phyloP scores from a whole-genome alignment of 2,113 vertebrate species.

The Oryzias celebensis region DNA sequence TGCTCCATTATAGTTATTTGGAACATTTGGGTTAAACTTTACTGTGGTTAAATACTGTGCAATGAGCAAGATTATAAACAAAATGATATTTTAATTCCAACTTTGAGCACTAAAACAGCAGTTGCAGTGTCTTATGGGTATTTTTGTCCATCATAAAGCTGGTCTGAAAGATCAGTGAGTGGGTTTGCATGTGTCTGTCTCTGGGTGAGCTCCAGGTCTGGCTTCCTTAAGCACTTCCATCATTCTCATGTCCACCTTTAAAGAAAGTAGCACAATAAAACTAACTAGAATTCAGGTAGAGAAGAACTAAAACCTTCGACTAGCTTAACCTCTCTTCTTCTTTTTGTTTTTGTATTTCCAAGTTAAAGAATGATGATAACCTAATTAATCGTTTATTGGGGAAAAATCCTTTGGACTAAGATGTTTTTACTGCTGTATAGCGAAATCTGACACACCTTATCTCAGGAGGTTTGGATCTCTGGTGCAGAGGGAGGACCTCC shows the following conservation, averaged over 20 bases:
- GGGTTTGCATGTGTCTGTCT: conserved; percentile 51
- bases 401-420: conserved; percentile 78
- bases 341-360: conserved; percentile 76
- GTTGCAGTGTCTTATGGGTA: conserved; percentile 29
- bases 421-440: conserved; percentile 85
- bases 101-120: conserved; percentile 3
- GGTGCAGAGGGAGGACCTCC: conserved; percentile 66
- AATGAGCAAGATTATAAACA: not conserved
- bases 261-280: conserved; percentile 85
- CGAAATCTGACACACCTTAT: conserved; percentile 75
- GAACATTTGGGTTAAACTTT: no score
- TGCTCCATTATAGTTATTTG: no score
- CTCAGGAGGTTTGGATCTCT: conserved; percentile 73
- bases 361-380: conserved; percentile 71
- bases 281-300: conserved; percentile 88
- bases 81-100: conserved; percentile 6
- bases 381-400: conserved; percentile 75
- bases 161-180: conserved; percentile 14
- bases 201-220: conserved; percentile 63
- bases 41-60: no score
- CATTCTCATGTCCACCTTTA: conserved; percentile 78
- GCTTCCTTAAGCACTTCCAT: conserved; percentile 77
- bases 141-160: not conserved
- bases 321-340: conserved; percentile 83
- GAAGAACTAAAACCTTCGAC: conserved; percentile 76